Percentiles rank a stretch among this genome's conserved stretches.
These are phyloP conservation scores for Blera fallax DNA, from an alignment of 2,888 invertebrate genomes.

Conservation along the genomic window DNA sequence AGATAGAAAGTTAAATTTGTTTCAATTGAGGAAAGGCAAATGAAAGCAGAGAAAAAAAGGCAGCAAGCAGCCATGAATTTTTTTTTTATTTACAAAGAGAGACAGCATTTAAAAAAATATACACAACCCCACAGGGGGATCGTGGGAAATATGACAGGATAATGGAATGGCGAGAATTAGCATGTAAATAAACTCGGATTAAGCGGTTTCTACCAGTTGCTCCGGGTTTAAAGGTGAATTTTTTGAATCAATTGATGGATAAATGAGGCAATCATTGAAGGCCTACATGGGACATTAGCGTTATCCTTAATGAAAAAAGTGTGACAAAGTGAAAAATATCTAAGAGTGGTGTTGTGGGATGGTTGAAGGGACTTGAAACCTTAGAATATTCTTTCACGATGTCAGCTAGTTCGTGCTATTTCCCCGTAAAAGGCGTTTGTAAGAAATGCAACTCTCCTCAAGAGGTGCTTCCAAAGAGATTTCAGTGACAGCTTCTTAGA, in stretches of 20 bases:
- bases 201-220: constrained; percentile 7
- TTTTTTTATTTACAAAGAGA: neutral
- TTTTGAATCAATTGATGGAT: neutral
- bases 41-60: neutral
- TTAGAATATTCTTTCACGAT: too few relatives aligned
- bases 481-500: too few relatives aligned
- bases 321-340: too few relatives aligned
- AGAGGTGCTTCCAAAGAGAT: too few relatives aligned
- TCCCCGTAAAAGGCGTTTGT: too few relatives aligned
- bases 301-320: too few relatives aligned
- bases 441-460: too few relatives aligned
- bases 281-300: too few relatives aligned
- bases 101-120: neutral
- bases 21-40: constrained; percentile 26
- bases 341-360: too few relatives aligned
- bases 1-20: constrained; percentile 40
- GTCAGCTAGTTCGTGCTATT: too few relatives aligned
- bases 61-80: neutral
- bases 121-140: neutral
- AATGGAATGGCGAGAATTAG: constrained; percentile 1
- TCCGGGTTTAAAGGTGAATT: neutral
- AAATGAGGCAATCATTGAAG: too few relatives aligned
- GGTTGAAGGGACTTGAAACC: too few relatives aligned
- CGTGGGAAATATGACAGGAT: constrained; percentile 32
- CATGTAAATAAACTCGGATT: constrained; percentile 24